These are phyloP conservation scores for Tridacna crocea DNA, from an alignment of 2,888 invertebrate species.

Conservation along the genomic window DNA sequence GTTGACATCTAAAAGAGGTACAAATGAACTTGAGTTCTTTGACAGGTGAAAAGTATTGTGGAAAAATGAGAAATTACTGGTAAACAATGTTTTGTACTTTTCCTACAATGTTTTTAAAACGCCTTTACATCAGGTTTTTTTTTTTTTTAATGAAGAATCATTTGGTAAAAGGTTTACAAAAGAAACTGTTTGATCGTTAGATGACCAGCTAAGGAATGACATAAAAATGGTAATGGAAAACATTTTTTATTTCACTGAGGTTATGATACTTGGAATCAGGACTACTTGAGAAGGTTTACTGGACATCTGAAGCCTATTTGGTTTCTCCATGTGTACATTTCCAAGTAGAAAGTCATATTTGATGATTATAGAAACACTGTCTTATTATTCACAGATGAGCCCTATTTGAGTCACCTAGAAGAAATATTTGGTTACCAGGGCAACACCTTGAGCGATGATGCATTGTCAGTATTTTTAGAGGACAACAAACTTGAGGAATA, in stretches of 20 bases:
- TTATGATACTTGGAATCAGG: no score
- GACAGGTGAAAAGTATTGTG: not conserved
- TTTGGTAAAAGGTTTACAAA: no score
- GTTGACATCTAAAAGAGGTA: no score
- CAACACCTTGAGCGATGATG: not conserved
- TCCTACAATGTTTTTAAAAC: not conserved
- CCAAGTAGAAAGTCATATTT: not conserved
- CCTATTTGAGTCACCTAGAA: slow-evolving; percentile 6
- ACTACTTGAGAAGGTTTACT: no score
- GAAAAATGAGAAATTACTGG: not conserved
- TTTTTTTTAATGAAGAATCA: no score
- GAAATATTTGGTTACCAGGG: slow-evolving; percentile 6
- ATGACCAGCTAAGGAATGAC: no score
- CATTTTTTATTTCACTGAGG: no score
- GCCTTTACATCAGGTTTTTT: no score
- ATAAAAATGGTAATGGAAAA: no score
- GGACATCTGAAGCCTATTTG: not conserved
- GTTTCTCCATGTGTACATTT: not conserved
- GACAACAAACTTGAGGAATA: slow-evolving; percentile 16
- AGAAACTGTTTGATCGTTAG: no score
- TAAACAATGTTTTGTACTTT: not conserved
- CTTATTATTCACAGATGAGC: not conserved
- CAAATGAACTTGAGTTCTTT: no score
- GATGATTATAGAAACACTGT: not conserved
- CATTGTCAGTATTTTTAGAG: slow-evolving; percentile 22